Percentiles rank a stretch among this genome's conserved stretches.
These are phyloP conservation scores for Plebejus argus DNA, from an alignment of 2,888 invertebrate species.

Conservation along the genomic window DNA sequence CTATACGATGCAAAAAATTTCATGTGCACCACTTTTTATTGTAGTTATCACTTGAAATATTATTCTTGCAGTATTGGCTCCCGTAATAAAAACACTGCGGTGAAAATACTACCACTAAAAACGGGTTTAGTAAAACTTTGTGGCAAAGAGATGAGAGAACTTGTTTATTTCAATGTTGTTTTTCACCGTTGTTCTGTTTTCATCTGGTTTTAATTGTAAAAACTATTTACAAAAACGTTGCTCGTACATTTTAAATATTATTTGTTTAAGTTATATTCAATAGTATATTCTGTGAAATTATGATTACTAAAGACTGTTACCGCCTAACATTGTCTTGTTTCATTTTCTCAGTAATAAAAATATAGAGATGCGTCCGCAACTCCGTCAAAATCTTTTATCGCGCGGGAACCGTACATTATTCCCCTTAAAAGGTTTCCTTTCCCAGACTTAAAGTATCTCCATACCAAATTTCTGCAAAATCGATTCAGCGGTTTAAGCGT, in stretches of 20 bases:
- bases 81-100: neutral
- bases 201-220: neutral
- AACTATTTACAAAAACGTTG: neutral
- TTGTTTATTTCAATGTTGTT: conserved; percentile 7
- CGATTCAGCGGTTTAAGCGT: no score
- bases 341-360: no score
- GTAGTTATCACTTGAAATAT: conserved; percentile 1
- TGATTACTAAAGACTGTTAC: no score
- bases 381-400: no score
- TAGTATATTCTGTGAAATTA: no score
- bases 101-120: conserved; percentile 6
- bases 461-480: no score
- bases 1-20: neutral
- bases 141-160: neutral
- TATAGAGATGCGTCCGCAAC: no score
- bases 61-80: conserved; percentile 15
- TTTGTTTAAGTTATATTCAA: no score
- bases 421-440: no score
- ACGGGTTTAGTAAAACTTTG: conserved; percentile 3
- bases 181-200: neutral
- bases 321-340: no score
- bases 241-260: neutral
- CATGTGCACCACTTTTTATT: neutral
- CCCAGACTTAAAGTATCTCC: no score
- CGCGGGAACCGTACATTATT: no score